These are phyloP conservation scores for Cotesia glomerata DNA, from an alignment of 1,140 invertebrate genomes.

Conservation along the genomic window DNA sequence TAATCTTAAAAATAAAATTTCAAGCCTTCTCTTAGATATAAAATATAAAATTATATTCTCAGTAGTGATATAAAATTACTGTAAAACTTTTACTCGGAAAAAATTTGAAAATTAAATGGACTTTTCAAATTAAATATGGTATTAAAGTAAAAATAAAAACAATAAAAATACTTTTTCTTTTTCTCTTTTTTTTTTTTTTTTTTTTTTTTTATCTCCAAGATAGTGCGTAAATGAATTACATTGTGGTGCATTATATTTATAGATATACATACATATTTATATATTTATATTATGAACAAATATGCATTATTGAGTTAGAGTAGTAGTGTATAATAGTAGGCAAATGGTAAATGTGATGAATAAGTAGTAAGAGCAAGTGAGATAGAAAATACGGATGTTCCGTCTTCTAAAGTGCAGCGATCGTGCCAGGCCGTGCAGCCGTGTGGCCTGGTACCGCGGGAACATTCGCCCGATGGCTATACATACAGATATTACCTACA, in stretches of 20 bases:
- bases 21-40: too few relatives aligned
- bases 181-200: neutral
- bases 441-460: slow-evolving; percentile 47
- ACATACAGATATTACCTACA: slow-evolving; percentile 21
- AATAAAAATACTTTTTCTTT: too few relatives aligned
- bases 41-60: too few relatives aligned
- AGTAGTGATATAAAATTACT: too few relatives aligned
- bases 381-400: slow-evolving; percentile 40
- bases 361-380: slow-evolving; percentile 30
- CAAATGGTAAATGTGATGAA: slow-evolving; percentile 37
- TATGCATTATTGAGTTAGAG: too few relatives aligned
- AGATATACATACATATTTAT: too few relatives aligned
- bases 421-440: slow-evolving; percentile 55
- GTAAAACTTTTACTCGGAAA: neutral
- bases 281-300: too few relatives aligned
- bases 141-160: too few relatives aligned
- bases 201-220: neutral
- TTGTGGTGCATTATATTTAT: slow-evolving; percentile 25
- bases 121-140: too few relatives aligned
- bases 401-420: slow-evolving; percentile 54
- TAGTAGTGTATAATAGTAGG: neutral
- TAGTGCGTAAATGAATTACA: neutral
- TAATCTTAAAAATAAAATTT: too few relatives aligned
- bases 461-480: slow-evolving; percentile 14
- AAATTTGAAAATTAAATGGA: neutral